Base-by-base conservation (phyloP, 2,888 invertebrate genomes). In the Xanthia icteritia region DNA sequence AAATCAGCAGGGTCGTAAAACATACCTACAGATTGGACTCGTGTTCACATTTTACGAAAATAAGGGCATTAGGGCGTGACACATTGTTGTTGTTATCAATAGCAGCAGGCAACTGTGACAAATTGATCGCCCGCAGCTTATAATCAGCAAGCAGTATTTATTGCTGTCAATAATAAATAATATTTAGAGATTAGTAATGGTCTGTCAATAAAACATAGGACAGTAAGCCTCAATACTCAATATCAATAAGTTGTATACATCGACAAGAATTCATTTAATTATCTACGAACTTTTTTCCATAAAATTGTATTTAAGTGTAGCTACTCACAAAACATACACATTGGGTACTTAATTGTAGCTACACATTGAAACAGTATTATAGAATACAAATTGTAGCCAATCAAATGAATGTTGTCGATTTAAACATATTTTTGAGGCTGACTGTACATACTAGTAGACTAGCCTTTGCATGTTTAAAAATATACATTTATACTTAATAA, bases 41-140 rank as follows among this genome's bases (percentile, higher is more conserved):
- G 20, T 61, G 45, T 31, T 31, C 74, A 63, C 39, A 61, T 56
- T 64, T 48, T 56, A 69, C 6, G 78, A 66, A 39, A 51, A 45
- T 36, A 51, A 67, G 42, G 58, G 51, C 64, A 64, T 54, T 42
- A 36, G 36, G 36, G 51, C n/a, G 27, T 27, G 54, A 48, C 39
- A 4, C 45, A 65, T 58, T 63, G 48, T 58, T 76, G 51, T 67
- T 70, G 61, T 67, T 27, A 71, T 17, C 42, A 63, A 36, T 51
- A 58, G n/a, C 31, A 51, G 48, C 15, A 54, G 56, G 48, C 15
- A 67, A 64, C 82, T 42, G 58, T 75, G 63, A 79, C 68, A 64
- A 72, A 84, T 74, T 69, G 79, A 39, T 56, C 27, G 23, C 82
- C 76, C 79, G 71, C 42, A 48, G 85, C 56, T 76, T 56, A 66